Evolutionary conservation across 1,140 invertebrate genomes (phyloP), one percentile per base, ranked within the genome.

Genomic region (Liolophura sinensis): DNA sequence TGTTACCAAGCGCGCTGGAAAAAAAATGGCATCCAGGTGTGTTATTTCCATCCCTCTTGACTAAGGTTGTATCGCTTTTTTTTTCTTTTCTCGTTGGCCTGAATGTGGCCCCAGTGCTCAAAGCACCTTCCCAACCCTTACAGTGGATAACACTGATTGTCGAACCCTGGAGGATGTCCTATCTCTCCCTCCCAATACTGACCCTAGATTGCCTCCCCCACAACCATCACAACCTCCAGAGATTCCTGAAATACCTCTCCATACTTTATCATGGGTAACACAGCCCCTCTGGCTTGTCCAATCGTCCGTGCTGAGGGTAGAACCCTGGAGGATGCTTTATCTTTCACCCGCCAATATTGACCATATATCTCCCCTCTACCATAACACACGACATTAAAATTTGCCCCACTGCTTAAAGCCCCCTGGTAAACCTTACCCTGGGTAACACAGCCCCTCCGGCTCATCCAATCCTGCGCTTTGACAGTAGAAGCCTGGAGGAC

Each of bases 401-500:
- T 12, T 5, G 12, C 51, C n/a, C 51, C 7, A n/a, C 14, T 51
- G 50, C 14, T 58, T 11, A 16, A n/a, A n/a, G n/a, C n/a, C n/a
- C n/a, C n/a, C n/a, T n/a, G n/a, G n/a, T n/a, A 46, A 22, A 3
- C 61, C 76, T 62, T 72, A 81, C 79, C 79, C 80, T 57, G 77
- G 64, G 52, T 65, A 78, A 59, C 81, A 82, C 0, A 72, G 73
- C 56, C 79, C 81, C 31, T 81, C 74, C 14, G 81, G 78, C 27
- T 72, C 71, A n/a, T 73, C 57, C 12, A 81, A 71, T 15, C 81
- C 81, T 9, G 66, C 62, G 60, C 65, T 71, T 68, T 78, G 73
- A 68, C 80, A 82, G 60, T 77, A 82, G 57, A 69, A 80, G 24
- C 77, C 77, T 11, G 77, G 76, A 14, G 72, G 55, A 69, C 80